Evolutionary conservation across 2,888 invertebrate genomes (phyloP).

Genomic region (Caenorhabditis becei): DNA sequence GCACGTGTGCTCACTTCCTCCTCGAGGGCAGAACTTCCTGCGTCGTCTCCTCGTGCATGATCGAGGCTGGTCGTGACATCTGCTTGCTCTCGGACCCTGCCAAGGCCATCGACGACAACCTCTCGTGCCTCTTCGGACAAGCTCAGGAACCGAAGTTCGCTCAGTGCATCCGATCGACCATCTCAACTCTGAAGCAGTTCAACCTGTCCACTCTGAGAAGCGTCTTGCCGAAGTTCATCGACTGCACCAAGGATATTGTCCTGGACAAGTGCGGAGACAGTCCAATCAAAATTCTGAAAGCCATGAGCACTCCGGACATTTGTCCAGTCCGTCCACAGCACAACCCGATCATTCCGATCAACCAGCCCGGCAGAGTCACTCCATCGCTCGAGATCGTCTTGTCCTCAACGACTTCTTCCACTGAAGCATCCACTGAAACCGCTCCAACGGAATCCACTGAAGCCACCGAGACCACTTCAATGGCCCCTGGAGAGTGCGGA

Average conservation of each 20-base stretch:
- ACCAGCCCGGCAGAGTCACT: slow-evolving; percentile 28
- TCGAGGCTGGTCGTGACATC: slow-evolving; percentile 77
- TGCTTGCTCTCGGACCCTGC: slow-evolving; percentile 77
- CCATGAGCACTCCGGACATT: slow-evolving; percentile 73
- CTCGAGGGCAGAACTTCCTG: slow-evolving; percentile 69
- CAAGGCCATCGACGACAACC: slow-evolving; percentile 78
- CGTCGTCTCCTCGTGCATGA: slow-evolving; percentile 78
- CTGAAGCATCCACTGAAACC: slow-evolving; percentile 39
- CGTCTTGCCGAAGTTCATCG: slow-evolving; percentile 77
- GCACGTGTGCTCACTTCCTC: slow-evolving; percentile 67
- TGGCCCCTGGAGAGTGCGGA: slow-evolving; percentile 65
- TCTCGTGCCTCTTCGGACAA: slow-evolving; percentile 77
- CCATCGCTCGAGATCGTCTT: slow-evolving; percentile 44
- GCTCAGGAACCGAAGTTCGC: slow-evolving; percentile 79
- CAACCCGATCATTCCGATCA: slow-evolving; percentile 61
- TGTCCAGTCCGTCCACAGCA: slow-evolving; percentile 66
- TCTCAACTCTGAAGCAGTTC: slow-evolving; percentile 78
- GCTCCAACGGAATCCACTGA: slow-evolving; percentile 9
- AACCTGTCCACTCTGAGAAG: slow-evolving; percentile 72
- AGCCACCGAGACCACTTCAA: slow-evolving; percentile 33
- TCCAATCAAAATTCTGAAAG: slow-evolving; percentile 72
- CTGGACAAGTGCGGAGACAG: slow-evolving; percentile 76
- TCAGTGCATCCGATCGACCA: slow-evolving; percentile 77
- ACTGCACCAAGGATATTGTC: slow-evolving; percentile 78
- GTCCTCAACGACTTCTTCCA: slow-evolving; percentile 34